Percentiles rank a stretch among this genome's conserved stretches.
Conservation (phyloP, 2,797 vertebrate species). For the Hybognathus amarus region DNA sequence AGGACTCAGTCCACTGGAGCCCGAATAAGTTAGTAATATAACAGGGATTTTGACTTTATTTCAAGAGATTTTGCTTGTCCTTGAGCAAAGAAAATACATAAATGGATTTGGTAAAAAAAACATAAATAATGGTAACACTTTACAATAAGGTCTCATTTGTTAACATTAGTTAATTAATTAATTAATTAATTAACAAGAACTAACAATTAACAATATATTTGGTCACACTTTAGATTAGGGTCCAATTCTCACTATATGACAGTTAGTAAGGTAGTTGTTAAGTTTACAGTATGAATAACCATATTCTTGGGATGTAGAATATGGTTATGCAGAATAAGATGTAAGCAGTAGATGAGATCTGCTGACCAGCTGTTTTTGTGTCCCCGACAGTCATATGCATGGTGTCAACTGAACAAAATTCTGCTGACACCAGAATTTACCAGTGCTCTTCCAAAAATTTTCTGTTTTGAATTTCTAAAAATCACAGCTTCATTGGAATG, state of each 20-base stretch:
- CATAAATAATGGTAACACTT: not conserved
- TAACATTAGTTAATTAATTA: not conserved
- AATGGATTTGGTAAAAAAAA: not conserved
- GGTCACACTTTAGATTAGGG: no score
- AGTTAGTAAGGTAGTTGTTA: no score
- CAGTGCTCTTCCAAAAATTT: no score
- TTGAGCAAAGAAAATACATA: not conserved
- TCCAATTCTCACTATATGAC: no score
- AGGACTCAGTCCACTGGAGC: not conserved
- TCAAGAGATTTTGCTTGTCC: conserved; percentile 1
- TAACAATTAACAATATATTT: not conserved
- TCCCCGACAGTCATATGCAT: conserved; percentile 50
- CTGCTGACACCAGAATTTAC: not conserved
- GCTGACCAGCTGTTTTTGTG: conserved; percentile 51
- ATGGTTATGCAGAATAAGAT: no score
- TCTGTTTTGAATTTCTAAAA: no score
- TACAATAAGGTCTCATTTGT: not conserved
- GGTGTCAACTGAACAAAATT: conserved; percentile 5
- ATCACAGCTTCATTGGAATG: no score
- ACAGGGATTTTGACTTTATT: not conserved
- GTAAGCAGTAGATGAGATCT: conserved; percentile 58
- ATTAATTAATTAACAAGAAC: not conserved
- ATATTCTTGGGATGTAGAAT: no score
- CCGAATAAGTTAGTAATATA: conserved; percentile 5
- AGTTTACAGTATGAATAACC: no score